These are phyloP conservation scores for Platanista minor DNA, from an alignment of 2,113 vertebrate species.

Conservation along the genomic window DNA sequence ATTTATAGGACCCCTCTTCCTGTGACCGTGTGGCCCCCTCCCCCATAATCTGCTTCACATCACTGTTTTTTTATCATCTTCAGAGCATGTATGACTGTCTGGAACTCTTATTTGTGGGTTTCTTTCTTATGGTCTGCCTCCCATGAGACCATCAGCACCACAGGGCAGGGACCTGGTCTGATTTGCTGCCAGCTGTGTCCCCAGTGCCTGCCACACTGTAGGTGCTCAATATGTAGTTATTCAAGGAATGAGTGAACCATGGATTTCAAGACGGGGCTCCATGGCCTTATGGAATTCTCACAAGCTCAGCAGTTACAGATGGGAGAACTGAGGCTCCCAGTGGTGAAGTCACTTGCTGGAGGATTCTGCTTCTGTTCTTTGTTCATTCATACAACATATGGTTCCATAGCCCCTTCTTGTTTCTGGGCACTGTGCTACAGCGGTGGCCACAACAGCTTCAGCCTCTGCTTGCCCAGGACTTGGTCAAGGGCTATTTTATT, in stretches of 20 bases:
- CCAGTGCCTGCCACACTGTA: not conserved
- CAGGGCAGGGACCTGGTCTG: not conserved
- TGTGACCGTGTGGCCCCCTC: not conserved
- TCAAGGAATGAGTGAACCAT: not conserved
- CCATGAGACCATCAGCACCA: not conserved
- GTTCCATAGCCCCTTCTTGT: not conserved
- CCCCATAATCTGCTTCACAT: not conserved
- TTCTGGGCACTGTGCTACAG: not conserved
- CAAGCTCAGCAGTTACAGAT: not conserved
- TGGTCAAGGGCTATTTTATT: not conserved
- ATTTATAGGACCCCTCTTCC: not conserved
- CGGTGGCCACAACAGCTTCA: not conserved
- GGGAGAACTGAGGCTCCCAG: not conserved
- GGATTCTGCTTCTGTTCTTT: not conserved
- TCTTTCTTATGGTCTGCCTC: not conserved
- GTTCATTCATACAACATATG: not conserved
- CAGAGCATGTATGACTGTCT: not conserved
- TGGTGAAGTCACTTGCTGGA: not conserved
- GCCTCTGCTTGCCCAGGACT: not conserved
- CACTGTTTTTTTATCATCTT: not conserved
- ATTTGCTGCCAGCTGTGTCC: not conserved
- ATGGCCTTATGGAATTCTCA: not conserved
- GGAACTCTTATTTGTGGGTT: not conserved
- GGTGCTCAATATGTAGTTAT: not conserved
- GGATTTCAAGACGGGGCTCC: not conserved